Evolutionary conservation across 2,797 vertebrate species (phyloP).

Genomic region (Gobio occitaniae): DNA sequence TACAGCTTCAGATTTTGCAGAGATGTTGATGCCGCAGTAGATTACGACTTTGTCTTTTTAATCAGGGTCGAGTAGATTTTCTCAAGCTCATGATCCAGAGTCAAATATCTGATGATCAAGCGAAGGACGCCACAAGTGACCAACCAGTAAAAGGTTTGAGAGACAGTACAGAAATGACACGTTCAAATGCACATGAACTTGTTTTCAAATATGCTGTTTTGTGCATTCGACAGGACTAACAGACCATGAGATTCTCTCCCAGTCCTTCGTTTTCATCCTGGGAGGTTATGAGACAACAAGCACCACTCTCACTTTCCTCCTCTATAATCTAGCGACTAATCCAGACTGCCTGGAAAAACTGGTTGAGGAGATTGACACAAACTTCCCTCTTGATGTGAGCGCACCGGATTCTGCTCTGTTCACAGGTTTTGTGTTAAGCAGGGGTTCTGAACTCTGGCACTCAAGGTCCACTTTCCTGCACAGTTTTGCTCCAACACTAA

Average conservation of each 20-base stretch:
- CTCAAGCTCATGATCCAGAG: conserved; percentile 86
- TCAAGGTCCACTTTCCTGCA: not conserved
- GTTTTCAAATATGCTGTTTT: not conserved
- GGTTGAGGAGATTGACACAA: conserved; percentile 76
- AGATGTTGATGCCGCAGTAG: not conserved
- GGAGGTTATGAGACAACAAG: conserved; percentile 85
- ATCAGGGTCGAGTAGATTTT: conserved; percentile 80
- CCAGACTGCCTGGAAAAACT: conserved; percentile 77
- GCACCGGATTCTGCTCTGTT: not conserved
- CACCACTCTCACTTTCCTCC: conserved; percentile 74
- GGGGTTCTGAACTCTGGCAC: not conserved
- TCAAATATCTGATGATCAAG: conserved; percentile 66
- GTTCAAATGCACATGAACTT: not conserved
- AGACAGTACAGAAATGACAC: not conserved
- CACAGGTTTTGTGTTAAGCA: not conserved
- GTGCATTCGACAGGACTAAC: conserved; percentile 75
- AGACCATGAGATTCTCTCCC: conserved; percentile 85
- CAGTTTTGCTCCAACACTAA: not conserved
- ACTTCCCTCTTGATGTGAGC: conserved; percentile 79
- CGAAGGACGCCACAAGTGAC: conserved; percentile 58
- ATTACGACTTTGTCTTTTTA: not conserved
- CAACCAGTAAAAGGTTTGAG: conserved; percentile 57
- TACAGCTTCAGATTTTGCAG: not conserved
- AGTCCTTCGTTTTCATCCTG: conserved; percentile 81
- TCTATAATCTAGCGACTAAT: conserved; percentile 79